Conservation (phyloP, 2,797 vertebrate species). For the Anas flavirostris region DNA sequence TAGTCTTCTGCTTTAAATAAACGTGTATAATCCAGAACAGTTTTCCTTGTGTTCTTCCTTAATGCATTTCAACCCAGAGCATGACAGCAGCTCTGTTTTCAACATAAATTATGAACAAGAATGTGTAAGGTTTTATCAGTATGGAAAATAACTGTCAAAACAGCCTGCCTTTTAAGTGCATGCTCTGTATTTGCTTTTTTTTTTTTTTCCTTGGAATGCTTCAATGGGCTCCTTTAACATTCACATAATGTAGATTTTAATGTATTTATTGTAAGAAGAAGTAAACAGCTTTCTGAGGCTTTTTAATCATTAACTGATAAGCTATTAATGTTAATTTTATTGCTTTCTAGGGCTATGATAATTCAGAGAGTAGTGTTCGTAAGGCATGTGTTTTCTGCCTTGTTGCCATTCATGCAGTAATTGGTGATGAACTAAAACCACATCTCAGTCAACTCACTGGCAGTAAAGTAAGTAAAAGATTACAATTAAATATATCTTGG, state of each 20-base stretch:
- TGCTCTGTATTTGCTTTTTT: neutral
- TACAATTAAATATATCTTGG: neutral
- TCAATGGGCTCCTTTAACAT: neutral
- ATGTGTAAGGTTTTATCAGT: neutral
- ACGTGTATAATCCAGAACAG: neutral
- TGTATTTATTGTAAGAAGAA: slow-evolving; percentile 34
- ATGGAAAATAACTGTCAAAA: neutral
- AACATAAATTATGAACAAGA: neutral
- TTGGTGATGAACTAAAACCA: slow-evolving; percentile 97
- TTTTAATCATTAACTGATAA: slow-evolving; percentile 59
- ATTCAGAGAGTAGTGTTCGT: slow-evolving; percentile 97
- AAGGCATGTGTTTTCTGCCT: slow-evolving; percentile 98
- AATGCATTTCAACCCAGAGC: neutral
- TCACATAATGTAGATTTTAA: neutral
- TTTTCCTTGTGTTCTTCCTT: neutral
- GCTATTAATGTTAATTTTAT: slow-evolving; percentile 55
- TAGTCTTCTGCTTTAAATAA: neutral
- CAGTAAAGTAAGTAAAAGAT: slow-evolving; percentile 89
- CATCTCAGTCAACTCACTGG: slow-evolving; percentile 95
- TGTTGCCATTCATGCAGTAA: slow-evolving; percentile 93
- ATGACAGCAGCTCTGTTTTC: neutral
- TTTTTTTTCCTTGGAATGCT: slow-evolving; percentile 12
- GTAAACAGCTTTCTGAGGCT: slow-evolving; percentile 17
- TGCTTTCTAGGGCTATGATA: slow-evolving; percentile 91
- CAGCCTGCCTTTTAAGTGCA: neutral